Evolutionary conservation across 37 sponge, comb jelly and placozoan genomes (phyloP), one percentile per base, ranked within the genome.

Genomic region (Axinella damicornis): DNA sequence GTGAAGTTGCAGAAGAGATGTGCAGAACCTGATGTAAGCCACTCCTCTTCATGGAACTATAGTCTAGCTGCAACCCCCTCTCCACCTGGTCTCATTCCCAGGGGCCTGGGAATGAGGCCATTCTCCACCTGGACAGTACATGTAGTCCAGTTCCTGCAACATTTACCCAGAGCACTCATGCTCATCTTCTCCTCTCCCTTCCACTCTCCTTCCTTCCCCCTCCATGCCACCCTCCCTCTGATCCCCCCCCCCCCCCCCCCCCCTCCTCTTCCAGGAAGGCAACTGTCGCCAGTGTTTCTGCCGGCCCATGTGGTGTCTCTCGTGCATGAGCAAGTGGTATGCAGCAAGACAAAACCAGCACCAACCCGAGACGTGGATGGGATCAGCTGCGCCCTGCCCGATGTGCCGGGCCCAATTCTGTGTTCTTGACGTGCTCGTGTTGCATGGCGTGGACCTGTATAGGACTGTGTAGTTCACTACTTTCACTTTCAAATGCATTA

Each of bases 281-380:
- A 68, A 56, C 37, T 98, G 99, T 68, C 78, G 65, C 16, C 79
- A 87, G 57, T 98, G 99, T 64, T 78, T 73, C 67, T 98, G 99
- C 73, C 57, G 95, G 11, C 99, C 99, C 19, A 84, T 94, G 91
- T 98, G 99, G 99, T 98, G 99, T 78, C 6, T 92, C 38, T 46
- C 79, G 25, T 98, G 99, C 36, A 94, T 98, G 99, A 92, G 89
- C 25, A 89, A 92, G 84, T 98, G 99, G 99, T 98, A 90, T 87
- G 94, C 93, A 40, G 88, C 93, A 32, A 89, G 93, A 65, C 99
- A 98, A 74, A 95, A 96, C 71, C 88, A 98, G 86, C 28, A 58
- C 53, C 63, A 54, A 12, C 95, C 93, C 22, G 91, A 94, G 46
- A 78, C 62, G 1, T 98, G 99, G 99, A 81, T 98, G 92, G 33